Conservation (phyloP, 1,140 invertebrate genomes). For the Scaptomyza pallida region DNA sequence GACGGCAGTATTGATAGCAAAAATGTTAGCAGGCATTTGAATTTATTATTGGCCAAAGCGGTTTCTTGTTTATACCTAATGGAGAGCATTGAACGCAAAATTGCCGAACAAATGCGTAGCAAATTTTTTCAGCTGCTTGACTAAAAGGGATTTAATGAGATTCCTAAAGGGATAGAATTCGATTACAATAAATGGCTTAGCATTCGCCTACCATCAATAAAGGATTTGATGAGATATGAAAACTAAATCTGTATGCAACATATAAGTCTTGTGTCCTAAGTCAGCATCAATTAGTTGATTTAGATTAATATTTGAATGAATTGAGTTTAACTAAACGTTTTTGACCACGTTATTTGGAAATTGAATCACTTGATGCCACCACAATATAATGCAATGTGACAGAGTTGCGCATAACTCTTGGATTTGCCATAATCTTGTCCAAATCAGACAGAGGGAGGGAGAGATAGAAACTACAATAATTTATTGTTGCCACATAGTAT, state of each 20-base stretch:
- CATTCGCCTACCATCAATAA: not conserved
- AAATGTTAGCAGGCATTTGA: slow-evolving; percentile 63
- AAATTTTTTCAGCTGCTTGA: slow-evolving; percentile 26
- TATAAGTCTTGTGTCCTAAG: slow-evolving; percentile 16
- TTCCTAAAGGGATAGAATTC: slow-evolving; percentile 6
- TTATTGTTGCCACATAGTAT: slow-evolving; percentile 59
- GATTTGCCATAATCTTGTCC: slow-evolving; percentile 58
- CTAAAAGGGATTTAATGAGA: slow-evolving; percentile 36
- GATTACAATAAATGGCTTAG: slow-evolving; percentile 9
- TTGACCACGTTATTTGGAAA: slow-evolving; percentile 14
- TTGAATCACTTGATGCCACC: slow-evolving; percentile 43
- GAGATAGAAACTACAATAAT: slow-evolving; percentile 61
- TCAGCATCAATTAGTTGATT: slow-evolving; percentile 52
- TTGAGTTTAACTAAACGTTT: slow-evolving; percentile 2
- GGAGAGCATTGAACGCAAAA: slow-evolving; percentile 49
- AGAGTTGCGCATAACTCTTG: slow-evolving; percentile 61
- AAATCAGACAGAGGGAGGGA: no score
- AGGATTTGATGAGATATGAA: no score
- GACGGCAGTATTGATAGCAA: slow-evolving; percentile 70
- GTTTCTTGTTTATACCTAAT: slow-evolving; percentile 43
- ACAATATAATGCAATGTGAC: slow-evolving; percentile 66
- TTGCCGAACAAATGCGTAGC: slow-evolving; percentile 47
- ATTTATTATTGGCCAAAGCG: slow-evolving; percentile 50
- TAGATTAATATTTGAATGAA: slow-evolving; percentile 12
- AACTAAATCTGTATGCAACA: no score